Evolutionary conservation across 2,797 vertebrate genomes (phyloP).

Genomic region (Argentina silus): DNA sequence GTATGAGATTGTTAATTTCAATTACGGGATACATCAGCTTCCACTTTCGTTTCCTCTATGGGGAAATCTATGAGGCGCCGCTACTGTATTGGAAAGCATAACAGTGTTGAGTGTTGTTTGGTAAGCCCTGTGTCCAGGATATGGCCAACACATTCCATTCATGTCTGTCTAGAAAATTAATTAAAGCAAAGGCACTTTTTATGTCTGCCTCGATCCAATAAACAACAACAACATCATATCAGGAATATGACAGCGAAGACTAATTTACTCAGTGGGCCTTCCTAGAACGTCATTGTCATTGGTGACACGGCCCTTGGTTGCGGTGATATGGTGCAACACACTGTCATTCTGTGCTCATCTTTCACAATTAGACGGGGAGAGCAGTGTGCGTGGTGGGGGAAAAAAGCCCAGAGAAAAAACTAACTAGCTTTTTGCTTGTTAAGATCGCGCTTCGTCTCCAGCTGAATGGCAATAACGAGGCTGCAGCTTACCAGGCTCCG

Average conservation of each 20-base stretch:
- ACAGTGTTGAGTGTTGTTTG: conserved; percentile 44
- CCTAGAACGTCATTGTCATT: conserved; percentile 65
- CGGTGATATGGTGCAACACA: conserved; percentile 64
- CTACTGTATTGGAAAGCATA: conserved; percentile 41
- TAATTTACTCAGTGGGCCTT: conserved; percentile 59
- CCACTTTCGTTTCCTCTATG: conserved; percentile 55
- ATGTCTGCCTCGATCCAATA: too few species aligned
- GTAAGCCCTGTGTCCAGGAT: conserved; percentile 3
- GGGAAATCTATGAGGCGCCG: conserved; percentile 53
- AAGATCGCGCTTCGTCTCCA: conserved; percentile 64
- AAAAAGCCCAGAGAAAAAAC: conserved; percentile 68
- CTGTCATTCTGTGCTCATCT: conserved; percentile 69
- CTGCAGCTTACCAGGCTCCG: conserved; percentile 51
- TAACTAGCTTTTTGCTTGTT: conserved; percentile 77
- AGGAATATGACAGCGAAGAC: conserved; percentile 42
- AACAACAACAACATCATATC: too few species aligned
- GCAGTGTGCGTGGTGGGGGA: conserved; percentile 26
- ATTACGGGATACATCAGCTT: conserved; percentile 63
- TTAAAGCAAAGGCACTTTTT: not conserved
- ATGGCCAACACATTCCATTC: not conserved
- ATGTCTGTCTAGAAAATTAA: conserved; percentile 30
- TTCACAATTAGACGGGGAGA: conserved; percentile 62
- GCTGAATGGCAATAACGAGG: conserved; percentile 73
- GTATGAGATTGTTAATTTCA: conserved; percentile 70
- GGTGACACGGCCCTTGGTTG: conserved; percentile 69